Conservation (phyloP, 2,113 vertebrate species). For the Muntiacus reevesi region DNA sequence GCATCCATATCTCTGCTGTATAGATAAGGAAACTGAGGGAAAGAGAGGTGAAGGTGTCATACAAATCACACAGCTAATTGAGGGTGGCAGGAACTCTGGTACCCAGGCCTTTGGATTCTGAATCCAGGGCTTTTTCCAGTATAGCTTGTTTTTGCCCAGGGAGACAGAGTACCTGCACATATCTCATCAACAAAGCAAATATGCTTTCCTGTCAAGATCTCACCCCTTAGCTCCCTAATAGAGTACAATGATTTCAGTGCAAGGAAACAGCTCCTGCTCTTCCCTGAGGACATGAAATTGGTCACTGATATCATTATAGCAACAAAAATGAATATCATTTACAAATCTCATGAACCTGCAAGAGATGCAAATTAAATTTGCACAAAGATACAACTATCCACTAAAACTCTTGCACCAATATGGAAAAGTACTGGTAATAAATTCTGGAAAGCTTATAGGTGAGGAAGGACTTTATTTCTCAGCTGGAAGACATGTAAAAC, state of each 20-base stretch:
- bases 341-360: neutral
- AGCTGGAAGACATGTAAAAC: neutral
- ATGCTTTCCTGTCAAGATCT: neutral
- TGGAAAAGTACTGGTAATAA: neutral
- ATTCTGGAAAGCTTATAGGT: neutral
- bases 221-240: neutral
- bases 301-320: neutral
- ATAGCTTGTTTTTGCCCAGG: neutral
- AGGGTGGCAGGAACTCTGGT: neutral
- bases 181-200: neutral
- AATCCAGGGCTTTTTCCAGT: neutral
- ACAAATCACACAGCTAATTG: neutral
- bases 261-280: neutral
- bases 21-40: neutral
- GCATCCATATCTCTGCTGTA: neutral
- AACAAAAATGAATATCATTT: neutral
- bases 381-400: neutral
- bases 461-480: neutral
- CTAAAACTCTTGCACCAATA: neutral
- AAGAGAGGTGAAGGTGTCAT: neutral
- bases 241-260: neutral
- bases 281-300: neutral
- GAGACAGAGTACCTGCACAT: neutral
- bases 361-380: neutral
- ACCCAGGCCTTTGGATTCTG: neutral